phyloP scores from a whole-genome alignment of 2,113 vertebrate genomes.

The Nicator chloris region DNA sequence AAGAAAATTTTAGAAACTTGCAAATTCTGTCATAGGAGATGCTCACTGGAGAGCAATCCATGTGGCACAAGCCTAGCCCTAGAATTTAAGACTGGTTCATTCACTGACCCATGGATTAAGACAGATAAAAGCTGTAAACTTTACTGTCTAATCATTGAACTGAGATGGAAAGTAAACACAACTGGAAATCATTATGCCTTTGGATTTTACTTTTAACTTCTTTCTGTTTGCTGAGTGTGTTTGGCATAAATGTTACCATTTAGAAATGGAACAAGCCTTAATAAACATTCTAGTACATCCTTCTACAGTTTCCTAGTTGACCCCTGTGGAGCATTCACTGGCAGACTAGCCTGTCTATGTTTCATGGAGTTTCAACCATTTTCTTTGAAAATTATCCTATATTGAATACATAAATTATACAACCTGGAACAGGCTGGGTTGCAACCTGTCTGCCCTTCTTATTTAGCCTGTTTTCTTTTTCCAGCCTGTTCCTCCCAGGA shows the following conservation, averaged over 20 bases:
- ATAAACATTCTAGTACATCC: not conserved
- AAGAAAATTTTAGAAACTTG: not conserved
- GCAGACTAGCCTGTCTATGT: not conserved
- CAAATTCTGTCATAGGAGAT: not conserved
- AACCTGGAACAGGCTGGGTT: not conserved
- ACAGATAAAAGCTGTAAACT: not conserved
- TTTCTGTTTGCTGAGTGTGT: not conserved
- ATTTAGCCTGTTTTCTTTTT: not conserved
- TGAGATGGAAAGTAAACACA: not conserved
- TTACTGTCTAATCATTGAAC: not conserved
- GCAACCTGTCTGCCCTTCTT: not conserved
- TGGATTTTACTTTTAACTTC: constrained; percentile 16
- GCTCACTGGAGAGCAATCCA: not conserved
- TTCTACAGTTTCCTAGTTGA: not conserved
- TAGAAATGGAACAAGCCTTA: not conserved
- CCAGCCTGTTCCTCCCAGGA: not conserved
- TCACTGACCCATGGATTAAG: not conserved
- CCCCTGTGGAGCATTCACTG: not conserved
- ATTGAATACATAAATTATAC: not conserved
- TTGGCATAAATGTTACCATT: not conserved
- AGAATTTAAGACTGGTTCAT: not conserved
- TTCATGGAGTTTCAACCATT: not conserved
- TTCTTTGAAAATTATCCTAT: not conserved
- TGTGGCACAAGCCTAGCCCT: not conserved
- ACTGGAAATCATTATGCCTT: constrained; percentile 16